Conservation (phyloP, 1,140 invertebrate species). For the Zaprionus davidi region DNA sequence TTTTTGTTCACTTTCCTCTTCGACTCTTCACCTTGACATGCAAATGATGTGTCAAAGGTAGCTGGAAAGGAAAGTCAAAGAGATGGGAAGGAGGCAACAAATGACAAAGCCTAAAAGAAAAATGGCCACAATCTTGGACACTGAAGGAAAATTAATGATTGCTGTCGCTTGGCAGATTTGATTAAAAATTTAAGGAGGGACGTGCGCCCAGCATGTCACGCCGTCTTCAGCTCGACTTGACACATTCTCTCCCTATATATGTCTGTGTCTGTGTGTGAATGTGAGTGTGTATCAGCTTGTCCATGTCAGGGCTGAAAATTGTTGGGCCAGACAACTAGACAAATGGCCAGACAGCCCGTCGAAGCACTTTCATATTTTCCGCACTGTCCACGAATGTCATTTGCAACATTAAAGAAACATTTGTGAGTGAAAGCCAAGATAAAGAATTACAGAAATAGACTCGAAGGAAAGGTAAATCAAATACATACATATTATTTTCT, state of each 20-base stretch:
- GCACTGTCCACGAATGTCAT: constrained; percentile 11
- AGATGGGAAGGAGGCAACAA: constrained; percentile 4
- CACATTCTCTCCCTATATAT: constrained; percentile 25
- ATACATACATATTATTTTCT: not conserved
- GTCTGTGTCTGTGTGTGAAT: constrained; percentile 14
- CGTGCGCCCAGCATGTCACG: constrained; percentile 40
- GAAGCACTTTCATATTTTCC: constrained; percentile 5
- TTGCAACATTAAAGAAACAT: constrained; percentile 5
- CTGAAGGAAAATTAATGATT: constrained; percentile 57
- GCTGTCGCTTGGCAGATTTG: constrained; percentile 50
- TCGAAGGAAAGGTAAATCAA: not conserved
- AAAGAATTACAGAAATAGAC: not conserved
- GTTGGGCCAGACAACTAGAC: not conserved
- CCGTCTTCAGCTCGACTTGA: constrained; percentile 54
- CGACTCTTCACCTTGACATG: constrained; percentile 6
- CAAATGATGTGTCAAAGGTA: constrained; percentile 48
- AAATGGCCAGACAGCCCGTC: not conserved
- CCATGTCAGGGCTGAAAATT: not conserved
- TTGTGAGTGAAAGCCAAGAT: not conserved
- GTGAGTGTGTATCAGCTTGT: constrained; percentile 23
- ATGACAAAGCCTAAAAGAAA: constrained; percentile 43
- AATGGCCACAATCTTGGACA: constrained; percentile 47
- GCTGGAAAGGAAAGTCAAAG: constrained; percentile 1
- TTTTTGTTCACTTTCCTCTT: constrained; percentile 3
- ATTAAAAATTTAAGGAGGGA: constrained; percentile 51